A percentile compares a stretch with the other conserved stretches of the same genome.
Conservation (phyloP, 2,113 vertebrate species). For the Vulpes lagopus region DNA sequence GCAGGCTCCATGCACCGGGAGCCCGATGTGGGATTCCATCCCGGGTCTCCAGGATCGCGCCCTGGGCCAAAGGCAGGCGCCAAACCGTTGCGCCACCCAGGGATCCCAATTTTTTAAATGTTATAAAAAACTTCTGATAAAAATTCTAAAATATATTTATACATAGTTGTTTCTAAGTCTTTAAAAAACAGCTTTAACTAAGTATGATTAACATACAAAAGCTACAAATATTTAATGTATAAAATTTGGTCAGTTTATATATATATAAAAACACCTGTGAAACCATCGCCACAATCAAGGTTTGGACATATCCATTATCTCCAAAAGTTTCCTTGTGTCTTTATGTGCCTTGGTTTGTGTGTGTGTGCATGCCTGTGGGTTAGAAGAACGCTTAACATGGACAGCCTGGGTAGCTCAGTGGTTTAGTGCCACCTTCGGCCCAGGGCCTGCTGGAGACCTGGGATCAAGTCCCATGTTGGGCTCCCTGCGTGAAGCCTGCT, state of each 20-base stretch:
- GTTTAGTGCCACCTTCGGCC: no score
- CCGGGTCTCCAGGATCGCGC: no score
- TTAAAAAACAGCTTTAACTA: not conserved
- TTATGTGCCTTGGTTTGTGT: not conserved
- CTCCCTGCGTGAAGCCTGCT: no score
- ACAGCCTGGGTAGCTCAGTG: no score
- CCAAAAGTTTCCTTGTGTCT: not conserved
- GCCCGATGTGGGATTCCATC: no score
- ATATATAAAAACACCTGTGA: not conserved
- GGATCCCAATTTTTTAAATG: not conserved
- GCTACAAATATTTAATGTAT: not conserved
- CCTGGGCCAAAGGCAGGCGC: no score
- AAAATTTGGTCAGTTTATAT: not conserved
- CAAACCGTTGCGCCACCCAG: no score
- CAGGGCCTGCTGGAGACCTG: no score
- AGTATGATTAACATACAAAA: not conserved
- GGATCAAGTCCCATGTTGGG: no score
- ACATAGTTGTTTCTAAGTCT: not conserved
- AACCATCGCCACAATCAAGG: not conserved
- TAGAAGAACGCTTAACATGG: not conserved
- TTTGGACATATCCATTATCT: not conserved
- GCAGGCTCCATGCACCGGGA: no score
- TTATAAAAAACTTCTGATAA: not conserved
- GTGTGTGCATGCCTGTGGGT: not conserved
- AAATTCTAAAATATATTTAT: not conserved